Conservation (phyloP, 2,888 invertebrate species). For the Caenorhabditis sp. region DNA sequence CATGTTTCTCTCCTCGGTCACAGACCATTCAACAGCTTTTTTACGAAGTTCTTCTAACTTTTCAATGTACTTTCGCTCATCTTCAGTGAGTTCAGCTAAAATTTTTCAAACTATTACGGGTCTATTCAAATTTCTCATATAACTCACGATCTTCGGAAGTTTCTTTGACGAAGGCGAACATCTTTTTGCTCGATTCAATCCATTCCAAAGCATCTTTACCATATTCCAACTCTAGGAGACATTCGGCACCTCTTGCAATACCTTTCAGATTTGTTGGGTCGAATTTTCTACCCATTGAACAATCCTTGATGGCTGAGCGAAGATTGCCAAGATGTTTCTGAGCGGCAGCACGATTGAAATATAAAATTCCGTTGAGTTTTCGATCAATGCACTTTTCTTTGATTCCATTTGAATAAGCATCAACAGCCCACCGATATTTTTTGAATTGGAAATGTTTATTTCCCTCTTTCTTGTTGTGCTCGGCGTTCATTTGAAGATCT, state of each 20-base stretch:
- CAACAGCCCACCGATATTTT: conserved; percentile 87
- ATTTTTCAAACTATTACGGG: background rate
- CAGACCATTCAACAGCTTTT: conserved; percentile 37
- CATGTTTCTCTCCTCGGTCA: conserved; percentile 47
- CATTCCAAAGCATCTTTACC: conserved; percentile 55
- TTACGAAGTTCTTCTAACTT: conserved; percentile 33
- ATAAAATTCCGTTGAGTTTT: conserved; percentile 83
- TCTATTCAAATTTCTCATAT: background rate
- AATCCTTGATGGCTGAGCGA: conserved; percentile 78
- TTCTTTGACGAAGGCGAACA: conserved; percentile 44
- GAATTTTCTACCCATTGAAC: conserved; percentile 81
- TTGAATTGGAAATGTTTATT: conserved; percentile 92
- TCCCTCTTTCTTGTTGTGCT: conserved; percentile 91
- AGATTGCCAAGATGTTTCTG: conserved; percentile 81
- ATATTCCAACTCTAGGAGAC: conserved; percentile 60
- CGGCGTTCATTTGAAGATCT: conserved; percentile 79
- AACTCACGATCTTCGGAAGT: conserved; percentile 36
- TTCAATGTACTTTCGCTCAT: conserved; percentile 44
- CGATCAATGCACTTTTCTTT: conserved; percentile 80
- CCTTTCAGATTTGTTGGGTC: conserved; percentile 73
- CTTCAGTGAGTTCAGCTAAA: conserved; percentile 42
- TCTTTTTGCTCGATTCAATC: conserved; percentile 49
- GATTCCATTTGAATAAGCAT: conserved; percentile 83
- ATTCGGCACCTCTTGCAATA: conserved; percentile 73
- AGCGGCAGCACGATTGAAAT: conserved; percentile 90